Evolutionary conservation across 2,888 invertebrate species (phyloP).

Genomic region (Tipula helvola): DNA sequence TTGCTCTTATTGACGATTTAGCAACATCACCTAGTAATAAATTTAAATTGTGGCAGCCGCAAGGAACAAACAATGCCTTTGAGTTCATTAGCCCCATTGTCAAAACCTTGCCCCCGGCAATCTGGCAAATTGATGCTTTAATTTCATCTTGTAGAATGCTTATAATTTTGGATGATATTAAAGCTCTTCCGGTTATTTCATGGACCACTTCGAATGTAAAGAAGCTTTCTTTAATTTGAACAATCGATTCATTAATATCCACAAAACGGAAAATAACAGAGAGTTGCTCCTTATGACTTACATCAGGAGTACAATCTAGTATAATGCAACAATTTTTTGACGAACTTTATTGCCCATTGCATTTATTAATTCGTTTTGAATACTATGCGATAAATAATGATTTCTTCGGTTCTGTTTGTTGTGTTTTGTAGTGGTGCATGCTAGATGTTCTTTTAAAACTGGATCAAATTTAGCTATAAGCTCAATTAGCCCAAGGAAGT

Average conservation of each 20-base stretch:
- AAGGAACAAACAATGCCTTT: neutral
- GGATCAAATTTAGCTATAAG: neutral
- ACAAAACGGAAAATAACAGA: neutral
- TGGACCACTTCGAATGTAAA: neutral
- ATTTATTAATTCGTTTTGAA: neutral
- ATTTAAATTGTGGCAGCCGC: neutral
- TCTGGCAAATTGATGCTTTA: constrained; percentile 4
- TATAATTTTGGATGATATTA: neutral
- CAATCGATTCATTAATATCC: neutral
- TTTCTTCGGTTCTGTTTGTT: neutral
- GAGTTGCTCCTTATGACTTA: neutral
- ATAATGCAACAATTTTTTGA: neutral
- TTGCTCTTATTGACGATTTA: neutral
- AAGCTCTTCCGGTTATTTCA: neutral
- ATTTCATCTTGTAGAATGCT: neutral
- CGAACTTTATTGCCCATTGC: neutral
- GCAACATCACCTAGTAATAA: constrained; percentile 1
- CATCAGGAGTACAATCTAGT: neutral
- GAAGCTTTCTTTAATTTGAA: neutral
- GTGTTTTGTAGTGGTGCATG: no score
- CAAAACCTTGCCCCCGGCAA: constrained; percentile 9
- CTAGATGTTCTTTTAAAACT: neutral
- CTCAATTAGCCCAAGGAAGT: neutral
- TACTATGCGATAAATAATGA: neutral
- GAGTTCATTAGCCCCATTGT: constrained; percentile 4